phyloP scores from a whole-genome alignment of 2,888 invertebrate genomes.

The Mactromeris polynyma region DNA sequence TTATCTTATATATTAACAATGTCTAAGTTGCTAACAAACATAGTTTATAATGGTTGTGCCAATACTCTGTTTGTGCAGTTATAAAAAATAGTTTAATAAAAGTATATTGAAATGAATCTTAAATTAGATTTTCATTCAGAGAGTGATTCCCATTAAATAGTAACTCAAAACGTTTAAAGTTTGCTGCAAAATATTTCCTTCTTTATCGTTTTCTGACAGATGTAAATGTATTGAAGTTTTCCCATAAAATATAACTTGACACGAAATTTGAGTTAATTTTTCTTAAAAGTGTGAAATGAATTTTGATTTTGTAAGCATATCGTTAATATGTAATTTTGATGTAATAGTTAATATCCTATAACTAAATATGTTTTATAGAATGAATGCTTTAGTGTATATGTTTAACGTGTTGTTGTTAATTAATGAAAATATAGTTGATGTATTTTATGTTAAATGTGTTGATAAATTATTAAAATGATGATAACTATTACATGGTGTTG shows the following conservation, averaged over 20 bases:
- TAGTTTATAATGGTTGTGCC: not conserved
- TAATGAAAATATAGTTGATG: constrained; percentile 8
- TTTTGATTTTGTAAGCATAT: constrained; percentile 20
- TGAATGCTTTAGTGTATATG: constrained; percentile 14
- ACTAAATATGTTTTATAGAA: not conserved
- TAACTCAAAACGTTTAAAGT: not conserved
- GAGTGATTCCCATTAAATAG: not conserved
- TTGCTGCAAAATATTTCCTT: not conserved
- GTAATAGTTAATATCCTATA: not conserved
- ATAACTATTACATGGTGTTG: not conserved
- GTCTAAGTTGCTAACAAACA: not conserved
- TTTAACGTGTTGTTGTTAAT: not conserved
- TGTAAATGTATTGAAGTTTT: constrained; percentile 8
- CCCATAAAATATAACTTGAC: not conserved
- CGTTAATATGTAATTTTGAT: constrained; percentile 5
- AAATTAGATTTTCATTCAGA: not conserved
- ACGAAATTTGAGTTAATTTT: not conserved
- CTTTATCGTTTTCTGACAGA: constrained; percentile 1
- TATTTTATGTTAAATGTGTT: constrained; percentile 49
- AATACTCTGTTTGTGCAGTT: not conserved
- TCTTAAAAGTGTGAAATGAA: constrained; percentile 8
- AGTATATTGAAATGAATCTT: not conserved
- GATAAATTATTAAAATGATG: constrained; percentile 54
- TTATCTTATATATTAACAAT: not conserved
- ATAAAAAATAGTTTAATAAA: not conserved